A percentile compares a stretch with the other conserved stretches of the same genome.
phyloP scores from a whole-genome alignment of 2,113 vertebrate genomes.

The Boleophthalmus pectinirostris region DNA sequence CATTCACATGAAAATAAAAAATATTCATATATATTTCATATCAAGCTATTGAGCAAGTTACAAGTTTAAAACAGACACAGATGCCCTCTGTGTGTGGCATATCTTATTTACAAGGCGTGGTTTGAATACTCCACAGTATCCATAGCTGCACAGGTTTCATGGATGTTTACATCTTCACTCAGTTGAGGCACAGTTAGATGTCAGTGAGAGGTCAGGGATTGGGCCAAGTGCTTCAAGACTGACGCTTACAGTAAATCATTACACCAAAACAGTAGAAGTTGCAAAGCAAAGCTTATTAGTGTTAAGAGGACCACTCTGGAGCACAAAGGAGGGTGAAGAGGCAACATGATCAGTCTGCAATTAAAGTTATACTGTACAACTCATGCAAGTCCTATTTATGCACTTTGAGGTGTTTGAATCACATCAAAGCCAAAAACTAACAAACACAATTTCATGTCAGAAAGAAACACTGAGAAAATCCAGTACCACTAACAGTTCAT shows the following conservation, averaged over 20 bases:
- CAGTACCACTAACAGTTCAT: conserved; percentile 48
- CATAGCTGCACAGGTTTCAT: conserved; percentile 74
- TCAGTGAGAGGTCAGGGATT: conserved; percentile 55
- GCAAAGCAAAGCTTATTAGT: conserved; percentile 68
- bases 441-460: conserved; percentile 42
- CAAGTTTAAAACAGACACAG: conserved; percentile 76
- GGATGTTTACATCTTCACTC: conserved; percentile 70
- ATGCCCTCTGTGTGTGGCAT: conserved; percentile 73
- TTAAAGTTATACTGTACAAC: conserved; percentile 49
- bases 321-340: conserved; percentile 50
- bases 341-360: conserved; percentile 42
- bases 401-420: conserved; percentile 37
- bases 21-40: conserved; percentile 65
- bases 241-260: conserved; percentile 62
- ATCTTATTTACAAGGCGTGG: conserved; percentile 79
- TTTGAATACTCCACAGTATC: conserved; percentile 80
- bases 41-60: conserved; percentile 69
- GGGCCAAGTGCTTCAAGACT: conserved; percentile 65
- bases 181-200: conserved; percentile 73
- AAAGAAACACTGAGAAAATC: conserved; percentile 21
- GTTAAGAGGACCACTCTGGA: conserved; percentile 55
- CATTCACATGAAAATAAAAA: conserved; percentile 71
- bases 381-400: conserved; percentile 59
- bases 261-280: conserved; percentile 68
- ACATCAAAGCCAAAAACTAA: conserved; percentile 49